Evolutionary conservation across 1,140 invertebrate species (phyloP).

Genomic region (Drosophila willistoni): DNA sequence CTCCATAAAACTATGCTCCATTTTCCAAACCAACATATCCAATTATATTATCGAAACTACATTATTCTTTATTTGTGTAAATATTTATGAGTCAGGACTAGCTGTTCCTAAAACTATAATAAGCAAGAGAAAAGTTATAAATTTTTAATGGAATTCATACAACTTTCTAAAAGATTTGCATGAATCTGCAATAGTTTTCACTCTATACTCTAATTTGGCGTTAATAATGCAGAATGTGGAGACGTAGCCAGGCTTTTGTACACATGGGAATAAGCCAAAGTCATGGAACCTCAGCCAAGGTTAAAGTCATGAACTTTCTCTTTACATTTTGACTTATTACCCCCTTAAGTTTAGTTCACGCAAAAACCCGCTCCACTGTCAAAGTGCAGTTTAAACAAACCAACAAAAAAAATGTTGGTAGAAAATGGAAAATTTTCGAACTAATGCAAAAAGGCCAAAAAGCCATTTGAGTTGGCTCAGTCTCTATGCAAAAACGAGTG

Average conservation of each 20-base stretch:
- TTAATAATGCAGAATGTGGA: constrained; percentile 1
- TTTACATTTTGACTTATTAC: constrained; percentile 22
- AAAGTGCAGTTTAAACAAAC: constrained; percentile 7
- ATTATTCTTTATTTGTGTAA: no score
- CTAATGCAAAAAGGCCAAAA: constrained; percentile 20
- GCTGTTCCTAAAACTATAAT: no score
- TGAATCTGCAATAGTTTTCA: background rate
- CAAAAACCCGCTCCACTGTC: constrained; percentile 1
- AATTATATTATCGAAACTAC: no score
- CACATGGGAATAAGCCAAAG: constrained; percentile 6
- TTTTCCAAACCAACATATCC: no score
- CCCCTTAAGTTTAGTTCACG: background rate
- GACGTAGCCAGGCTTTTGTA: background rate
- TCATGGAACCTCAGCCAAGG: constrained; percentile 25
- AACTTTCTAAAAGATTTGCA: background rate
- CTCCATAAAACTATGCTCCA: no score
- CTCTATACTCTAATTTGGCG: background rate
- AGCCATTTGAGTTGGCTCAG: background rate
- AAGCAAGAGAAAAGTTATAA: background rate
- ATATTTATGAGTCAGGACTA: no score
- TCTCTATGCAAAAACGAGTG: background rate
- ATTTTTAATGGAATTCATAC: background rate
- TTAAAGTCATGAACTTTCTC: constrained; percentile 44
- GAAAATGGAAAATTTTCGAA: background rate
- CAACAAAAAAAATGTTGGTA: background rate